Evolutionary conservation across 1,140 invertebrate species (phyloP).

Genomic region (Pogonus chalceus): DNA sequence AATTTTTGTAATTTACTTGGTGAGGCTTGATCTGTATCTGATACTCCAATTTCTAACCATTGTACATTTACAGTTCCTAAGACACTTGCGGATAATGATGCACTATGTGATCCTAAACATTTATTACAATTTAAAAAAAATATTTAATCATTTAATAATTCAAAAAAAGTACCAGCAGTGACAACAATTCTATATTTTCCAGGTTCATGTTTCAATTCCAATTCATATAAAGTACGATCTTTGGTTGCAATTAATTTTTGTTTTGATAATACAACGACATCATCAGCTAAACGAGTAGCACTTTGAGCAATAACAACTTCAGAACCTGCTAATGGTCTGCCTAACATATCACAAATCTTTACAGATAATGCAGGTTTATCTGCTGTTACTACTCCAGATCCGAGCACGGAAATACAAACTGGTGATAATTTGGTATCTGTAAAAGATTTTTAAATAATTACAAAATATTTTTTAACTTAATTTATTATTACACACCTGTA

Average conservation of each 20-base stretch:
- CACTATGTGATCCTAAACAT: conserved; percentile 56
- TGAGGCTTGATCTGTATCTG: conserved; percentile 78
- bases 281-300: conserved; percentile 60
- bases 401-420: conserved; percentile 61
- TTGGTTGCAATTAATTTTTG: conserved; percentile 38
- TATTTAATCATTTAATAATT: no score
- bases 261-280: conserved; percentile 63
- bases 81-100: conserved; percentile 60
- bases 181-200: conserved; percentile 77
- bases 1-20: conserved; percentile 69
- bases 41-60: conserved; percentile 77
- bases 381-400: conserved; percentile 57
- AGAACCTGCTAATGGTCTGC: conserved; percentile 49
- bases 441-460: no score
- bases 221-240: conserved; percentile 60
- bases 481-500: conserved; percentile 33
- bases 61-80: conserved; percentile 63
- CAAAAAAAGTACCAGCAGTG: conserved; percentile 54
- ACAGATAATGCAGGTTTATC: conserved; percentile 63
- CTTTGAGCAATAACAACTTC: conserved; percentile 64
- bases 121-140: conserved; percentile 43
- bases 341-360: conserved; percentile 76
- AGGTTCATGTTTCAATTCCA: conserved; percentile 71
- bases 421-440: conserved; percentile 27
- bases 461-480: not conserved